Conservation (phyloP, 1,140 invertebrate genomes). For the Homalodisca vitripennis region DNA sequence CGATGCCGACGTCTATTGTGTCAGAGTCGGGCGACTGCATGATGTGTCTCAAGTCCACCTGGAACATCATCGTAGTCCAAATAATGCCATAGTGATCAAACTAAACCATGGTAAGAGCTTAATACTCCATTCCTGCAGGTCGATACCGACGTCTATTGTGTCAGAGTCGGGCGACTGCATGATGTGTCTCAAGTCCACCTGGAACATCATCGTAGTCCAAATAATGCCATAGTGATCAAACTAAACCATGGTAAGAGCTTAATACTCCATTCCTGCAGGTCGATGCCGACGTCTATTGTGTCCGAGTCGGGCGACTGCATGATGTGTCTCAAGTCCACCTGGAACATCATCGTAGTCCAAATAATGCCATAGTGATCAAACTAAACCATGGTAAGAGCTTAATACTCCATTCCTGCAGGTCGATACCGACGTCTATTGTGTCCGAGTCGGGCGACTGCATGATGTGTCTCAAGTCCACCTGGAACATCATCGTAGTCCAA, state of each 20-base stretch:
- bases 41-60: conserved; percentile 91
- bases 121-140: too few species aligned
- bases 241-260: not conserved
- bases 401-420: too few species aligned
- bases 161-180: conserved; percentile 77
- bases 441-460: conserved; percentile 77
- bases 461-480: conserved; percentile 91
- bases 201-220: too few species aligned
- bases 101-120: not conserved
- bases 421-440: conserved; percentile 86
- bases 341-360: too few species aligned
- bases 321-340: conserved; percentile 91
- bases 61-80: too few species aligned
- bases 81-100: not conserved
- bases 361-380: not conserved
- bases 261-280: too few species aligned
- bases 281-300: conserved; percentile 84
- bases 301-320: conserved; percentile 77
- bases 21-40: conserved; percentile 77
- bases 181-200: conserved; percentile 91
- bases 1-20: conserved; percentile 84
- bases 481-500: too few species aligned
- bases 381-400: not conserved
- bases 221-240: not conserved
- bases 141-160: conserved; percentile 84